Base-by-base conservation (phyloP, 2,888 invertebrate species). In the Sussaba pulchella region DNA sequence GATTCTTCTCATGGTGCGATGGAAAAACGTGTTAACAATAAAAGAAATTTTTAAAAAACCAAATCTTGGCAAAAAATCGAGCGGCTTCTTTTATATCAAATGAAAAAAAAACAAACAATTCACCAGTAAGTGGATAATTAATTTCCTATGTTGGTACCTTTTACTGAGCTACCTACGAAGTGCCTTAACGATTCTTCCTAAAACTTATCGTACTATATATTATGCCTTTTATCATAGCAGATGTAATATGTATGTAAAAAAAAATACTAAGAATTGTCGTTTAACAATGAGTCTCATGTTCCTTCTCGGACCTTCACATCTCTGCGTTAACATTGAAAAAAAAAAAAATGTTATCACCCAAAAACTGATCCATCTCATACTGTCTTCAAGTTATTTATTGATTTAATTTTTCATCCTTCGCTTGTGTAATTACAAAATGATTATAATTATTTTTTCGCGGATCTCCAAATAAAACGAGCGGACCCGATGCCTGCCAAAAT, bases 131-230 rank as follows among this genome's bases (percentile, higher is more conserved):
- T 47, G 47, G 59, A 41, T 45, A 66, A 24, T 17, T 57, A 6
- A 31, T 52, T 74, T 75, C 36, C 41, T 17, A 84, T 78, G 83
- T 83, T 84, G 84, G 83, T 86, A 85, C 78, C 78, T 83, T 82
- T 81, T 81, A 81, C n/a, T 24, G 80, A 76, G 82, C 85, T 82
- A 73, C 71, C 43, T 78, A 50, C 12, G 72, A 83, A 86, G 88
- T 89, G 89, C 88, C 88, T 89, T 88, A 82, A 82, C 82, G 69
- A 83, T 84, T 74, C 83, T 81, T 87, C 85, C 84, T 82, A 45
- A 67, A 78, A 39, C 52, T 54, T 72, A 5, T 69, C 47, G 14
- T 71, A 64, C 45, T 69, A 50, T 75, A n/a, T n/a, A 72, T 41
- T 64, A 52, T 45, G 52, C 41, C 61, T 50, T 72, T 45, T 67